phyloP scores from a whole-genome alignment of 1,140 invertebrate genomes.

The Diorhabda elongata region DNA sequence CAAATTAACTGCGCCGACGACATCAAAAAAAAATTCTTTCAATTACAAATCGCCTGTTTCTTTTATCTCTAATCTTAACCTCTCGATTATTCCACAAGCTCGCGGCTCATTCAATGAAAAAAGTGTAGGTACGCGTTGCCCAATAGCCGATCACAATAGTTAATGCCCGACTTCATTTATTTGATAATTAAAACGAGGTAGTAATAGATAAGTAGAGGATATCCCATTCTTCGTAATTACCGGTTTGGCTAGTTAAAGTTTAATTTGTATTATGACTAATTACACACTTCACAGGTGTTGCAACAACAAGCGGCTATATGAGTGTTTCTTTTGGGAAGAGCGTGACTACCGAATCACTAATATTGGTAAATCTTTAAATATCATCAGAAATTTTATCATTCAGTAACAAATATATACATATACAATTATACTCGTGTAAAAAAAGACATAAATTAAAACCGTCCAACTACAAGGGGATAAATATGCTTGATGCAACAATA shows the following conservation, averaged over 20 bases:
- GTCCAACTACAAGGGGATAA: too few species aligned
- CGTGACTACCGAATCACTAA: too few species aligned
- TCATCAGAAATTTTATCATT: too few species aligned
- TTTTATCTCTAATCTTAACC: slow-evolving; percentile 12
- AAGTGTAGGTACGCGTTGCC: slow-evolving; percentile 6
- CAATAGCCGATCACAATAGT: slow-evolving; percentile 10
- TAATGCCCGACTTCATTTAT: slow-evolving; percentile 13
- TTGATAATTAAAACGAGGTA: slow-evolving; percentile 16
- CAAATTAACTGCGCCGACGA: background rate
- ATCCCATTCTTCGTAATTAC: slow-evolving; percentile 11
- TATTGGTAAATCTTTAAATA: too few species aligned
- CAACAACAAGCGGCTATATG: background rate
- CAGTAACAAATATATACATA: too few species aligned
- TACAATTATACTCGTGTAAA: too few species aligned
- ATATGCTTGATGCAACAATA: too few species aligned
- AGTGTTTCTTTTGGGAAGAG: too few species aligned
- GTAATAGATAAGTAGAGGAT: slow-evolving; percentile 16
- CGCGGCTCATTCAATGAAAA: background rate
- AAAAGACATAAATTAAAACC: too few species aligned
- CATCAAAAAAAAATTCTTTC: slow-evolving; percentile 14
- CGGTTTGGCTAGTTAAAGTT: slow-evolving; percentile 8
- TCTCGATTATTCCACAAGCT: slow-evolving; percentile 10
- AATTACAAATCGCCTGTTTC: slow-evolving; percentile 10
- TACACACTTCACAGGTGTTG: slow-evolving; percentile 9
- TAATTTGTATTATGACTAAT: slow-evolving; percentile 14